Conservation (phyloP, 2,888 invertebrate species). For the Alitta virens region DNA sequence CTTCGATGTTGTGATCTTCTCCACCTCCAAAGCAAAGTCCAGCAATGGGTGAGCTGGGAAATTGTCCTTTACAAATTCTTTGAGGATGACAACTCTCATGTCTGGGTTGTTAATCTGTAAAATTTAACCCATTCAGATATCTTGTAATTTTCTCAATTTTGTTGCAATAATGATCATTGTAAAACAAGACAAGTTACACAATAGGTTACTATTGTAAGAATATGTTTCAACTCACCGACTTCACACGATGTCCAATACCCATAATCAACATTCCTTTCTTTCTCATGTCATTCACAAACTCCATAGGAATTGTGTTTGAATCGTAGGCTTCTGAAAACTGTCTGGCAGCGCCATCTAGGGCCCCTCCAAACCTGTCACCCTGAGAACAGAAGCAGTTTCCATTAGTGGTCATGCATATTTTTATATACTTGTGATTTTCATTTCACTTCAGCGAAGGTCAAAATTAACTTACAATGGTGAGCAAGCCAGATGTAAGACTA, state of each 20-base stretch:
- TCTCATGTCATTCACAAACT: slow-evolving; percentile 96
- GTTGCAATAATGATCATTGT: no score
- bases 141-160: no score
- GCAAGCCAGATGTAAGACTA: slow-evolving; percentile 88
- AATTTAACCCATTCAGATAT: neutral
- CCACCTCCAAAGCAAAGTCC: slow-evolving; percentile 93
- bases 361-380: slow-evolving; percentile 99
- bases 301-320: slow-evolving; percentile 89
- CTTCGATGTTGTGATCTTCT: slow-evolving; percentile 95
- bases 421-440: no score
- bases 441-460: no score
- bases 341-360: slow-evolving; percentile 93
- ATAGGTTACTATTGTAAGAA: neutral
- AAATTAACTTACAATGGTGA: slow-evolving; percentile 81
- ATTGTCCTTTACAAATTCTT: slow-evolving; percentile 89
- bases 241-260: slow-evolving; percentile 94
- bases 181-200: no score
- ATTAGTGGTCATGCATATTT: no score
- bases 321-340: slow-evolving; percentile 98
- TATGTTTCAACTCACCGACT: slow-evolving; percentile 63
- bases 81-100: slow-evolving; percentile 93
- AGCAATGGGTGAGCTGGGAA: slow-evolving; percentile 94
- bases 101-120: slow-evolving; percentile 92
- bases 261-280: slow-evolving; percentile 97
- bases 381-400: slow-evolving; percentile 47